phyloP scores from a whole-genome alignment of 2,888 invertebrate species.

The Drosophila seclusa region DNA sequence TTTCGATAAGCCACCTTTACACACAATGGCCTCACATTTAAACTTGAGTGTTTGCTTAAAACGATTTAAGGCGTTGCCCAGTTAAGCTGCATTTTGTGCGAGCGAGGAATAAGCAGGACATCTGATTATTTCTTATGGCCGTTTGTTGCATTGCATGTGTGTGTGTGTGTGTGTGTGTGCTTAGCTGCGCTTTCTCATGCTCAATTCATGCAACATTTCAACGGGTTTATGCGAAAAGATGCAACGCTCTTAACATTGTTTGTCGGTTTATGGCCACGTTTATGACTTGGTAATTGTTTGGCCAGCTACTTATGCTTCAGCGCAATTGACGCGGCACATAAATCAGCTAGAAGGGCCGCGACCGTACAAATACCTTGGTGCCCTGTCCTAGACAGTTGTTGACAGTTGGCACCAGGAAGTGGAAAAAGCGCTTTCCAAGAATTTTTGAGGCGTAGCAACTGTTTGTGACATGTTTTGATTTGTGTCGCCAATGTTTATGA shows the following conservation, averaged over 20 bases:
- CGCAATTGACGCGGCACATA: constrained; percentile 66
- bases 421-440: constrained; percentile 66
- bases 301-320: constrained; percentile 55
- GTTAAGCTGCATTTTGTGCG: constrained; percentile 16
- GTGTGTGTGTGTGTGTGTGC: constrained; percentile 3
- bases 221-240: constrained; percentile 20
- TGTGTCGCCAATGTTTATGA: constrained; percentile 79
- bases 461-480: constrained; percentile 80
- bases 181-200: constrained; percentile 19
- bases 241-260: constrained; percentile 38
- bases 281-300: constrained; percentile 62
- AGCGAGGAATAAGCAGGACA: constrained; percentile 60
- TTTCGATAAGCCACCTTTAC: constrained; percentile 61
- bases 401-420: constrained; percentile 75
- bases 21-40: constrained; percentile 61
- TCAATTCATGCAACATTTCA: constrained; percentile 10
- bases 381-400: constrained; percentile 37
- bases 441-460: constrained; percentile 79
- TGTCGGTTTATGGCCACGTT: constrained; percentile 42
- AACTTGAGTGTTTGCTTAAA: constrained; percentile 66
- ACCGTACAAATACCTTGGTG: constrained; percentile 12
- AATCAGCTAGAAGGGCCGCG: constrained; percentile 54
- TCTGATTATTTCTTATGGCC: constrained; percentile 56
- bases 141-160: constrained; percentile 3
- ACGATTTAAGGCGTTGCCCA: constrained; percentile 68